Percentiles rank a stretch among this genome's conserved stretches.
phyloP scores from a whole-genome alignment of 2,113 vertebrate genomes.

The Typhlomys cinereus region DNA sequence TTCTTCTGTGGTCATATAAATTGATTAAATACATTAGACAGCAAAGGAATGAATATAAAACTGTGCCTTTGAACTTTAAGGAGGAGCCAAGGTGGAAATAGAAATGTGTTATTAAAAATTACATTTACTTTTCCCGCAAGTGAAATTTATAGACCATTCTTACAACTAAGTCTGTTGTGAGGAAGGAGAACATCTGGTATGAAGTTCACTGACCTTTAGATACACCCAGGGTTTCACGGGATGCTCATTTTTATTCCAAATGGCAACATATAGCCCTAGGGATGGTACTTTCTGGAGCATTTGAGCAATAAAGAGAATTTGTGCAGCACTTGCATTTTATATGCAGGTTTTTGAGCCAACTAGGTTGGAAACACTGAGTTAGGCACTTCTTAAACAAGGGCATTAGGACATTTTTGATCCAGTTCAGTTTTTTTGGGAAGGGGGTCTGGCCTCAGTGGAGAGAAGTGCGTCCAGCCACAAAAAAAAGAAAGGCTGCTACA shows the following conservation, averaged over 20 bases:
- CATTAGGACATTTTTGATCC: slow-evolving; percentile 22
- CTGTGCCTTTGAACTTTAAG: slow-evolving; percentile 54
- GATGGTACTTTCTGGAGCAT: slow-evolving; percentile 66
- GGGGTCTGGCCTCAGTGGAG: background rate
- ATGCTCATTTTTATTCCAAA: slow-evolving; percentile 76
- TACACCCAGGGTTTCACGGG: slow-evolving; percentile 55
- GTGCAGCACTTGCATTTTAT: slow-evolving; percentile 66
- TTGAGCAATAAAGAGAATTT: slow-evolving; percentile 76
- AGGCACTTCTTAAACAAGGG: slow-evolving; percentile 60
- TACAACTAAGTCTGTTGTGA: slow-evolving; percentile 28
- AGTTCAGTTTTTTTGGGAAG: background rate
- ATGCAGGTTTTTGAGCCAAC: slow-evolving; percentile 47
- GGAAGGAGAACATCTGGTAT: slow-evolving; percentile 66
- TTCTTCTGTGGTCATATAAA: background rate
- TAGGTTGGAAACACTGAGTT: slow-evolving; percentile 60
- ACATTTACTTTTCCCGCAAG: slow-evolving; percentile 58
- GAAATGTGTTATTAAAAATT: slow-evolving; percentile 69
- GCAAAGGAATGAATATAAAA: background rate
- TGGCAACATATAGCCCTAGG: slow-evolving; percentile 61
- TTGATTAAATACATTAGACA: background rate
- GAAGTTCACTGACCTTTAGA: slow-evolving; percentile 76
- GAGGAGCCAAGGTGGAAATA: slow-evolving; percentile 54
- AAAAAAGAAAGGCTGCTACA: background rate
- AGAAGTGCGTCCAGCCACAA: background rate
- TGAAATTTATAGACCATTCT: slow-evolving; percentile 46